Evolutionary conservation across 1,140 invertebrate species (phyloP).

Genomic region (Lordiphosa stackelbergi): DNA sequence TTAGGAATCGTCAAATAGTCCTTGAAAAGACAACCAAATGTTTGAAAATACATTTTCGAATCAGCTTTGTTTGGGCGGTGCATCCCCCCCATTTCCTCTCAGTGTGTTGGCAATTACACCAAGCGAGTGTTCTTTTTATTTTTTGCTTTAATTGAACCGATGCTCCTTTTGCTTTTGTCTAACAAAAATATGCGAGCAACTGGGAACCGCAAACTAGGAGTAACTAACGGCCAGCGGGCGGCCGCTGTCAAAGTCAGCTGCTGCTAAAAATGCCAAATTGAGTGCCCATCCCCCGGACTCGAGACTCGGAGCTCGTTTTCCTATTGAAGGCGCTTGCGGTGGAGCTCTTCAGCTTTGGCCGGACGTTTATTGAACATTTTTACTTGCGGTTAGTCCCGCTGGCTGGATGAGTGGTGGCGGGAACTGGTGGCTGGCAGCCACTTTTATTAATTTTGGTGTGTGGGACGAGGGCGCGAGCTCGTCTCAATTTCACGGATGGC

Average conservation of each 20-base stretch:
- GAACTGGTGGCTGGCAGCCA: slow-evolving; percentile 11
- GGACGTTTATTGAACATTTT: slow-evolving; percentile 74
- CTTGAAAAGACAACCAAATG: too few species aligned
- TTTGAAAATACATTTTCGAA: too few species aligned
- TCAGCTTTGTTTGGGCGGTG: too few species aligned
- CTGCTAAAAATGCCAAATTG: slow-evolving; percentile 61
- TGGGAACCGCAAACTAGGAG: slow-evolving; percentile 62
- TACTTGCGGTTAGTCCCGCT: slow-evolving; percentile 52
- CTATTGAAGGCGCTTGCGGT: slow-evolving; percentile 68
- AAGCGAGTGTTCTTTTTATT: slow-evolving; percentile 15
- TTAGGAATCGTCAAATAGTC: too few species aligned
- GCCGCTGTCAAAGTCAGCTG: slow-evolving; percentile 63
- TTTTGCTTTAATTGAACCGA: slow-evolving; percentile 48
- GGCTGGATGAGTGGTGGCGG: neutral
- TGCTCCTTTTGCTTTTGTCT: slow-evolving; percentile 17
- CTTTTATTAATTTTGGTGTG: slow-evolving; percentile 63
- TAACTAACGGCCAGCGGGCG: slow-evolving; percentile 56
- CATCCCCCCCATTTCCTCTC: slow-evolving; percentile 7
- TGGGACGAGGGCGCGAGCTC: slow-evolving; percentile 16
- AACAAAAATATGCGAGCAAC: slow-evolving; percentile 35
- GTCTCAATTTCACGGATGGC: slow-evolving; percentile 66
- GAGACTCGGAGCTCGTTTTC: slow-evolving; percentile 13
- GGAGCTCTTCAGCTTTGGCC: slow-evolving; percentile 28
- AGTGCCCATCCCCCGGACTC: slow-evolving; percentile 39
- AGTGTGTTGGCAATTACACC: slow-evolving; percentile 24